A percentile compares a stretch with the other conserved stretches of the same genome.
Evolutionary conservation across 2,113 vertebrate species (phyloP).

Genomic region (Aptenodytes patagonicus): DNA sequence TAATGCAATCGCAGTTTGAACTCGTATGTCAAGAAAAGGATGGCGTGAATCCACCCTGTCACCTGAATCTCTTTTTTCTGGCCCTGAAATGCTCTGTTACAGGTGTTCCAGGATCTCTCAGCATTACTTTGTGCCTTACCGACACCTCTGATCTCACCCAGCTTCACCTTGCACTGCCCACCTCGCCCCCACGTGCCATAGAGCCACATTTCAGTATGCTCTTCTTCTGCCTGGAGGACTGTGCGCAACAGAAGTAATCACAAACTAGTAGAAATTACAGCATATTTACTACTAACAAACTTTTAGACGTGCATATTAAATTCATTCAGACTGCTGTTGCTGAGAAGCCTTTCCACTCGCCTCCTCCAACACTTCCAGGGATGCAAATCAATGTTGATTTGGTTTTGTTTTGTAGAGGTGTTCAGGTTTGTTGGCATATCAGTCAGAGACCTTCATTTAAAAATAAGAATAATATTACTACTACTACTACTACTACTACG

Average conservation of each 20-base stretch:
- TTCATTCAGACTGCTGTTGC: not conserved
- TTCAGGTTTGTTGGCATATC: not conserved
- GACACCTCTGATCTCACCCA: not conserved
- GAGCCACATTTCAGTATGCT: not conserved
- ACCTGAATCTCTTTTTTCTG: not conserved
- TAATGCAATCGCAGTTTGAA: not conserved
- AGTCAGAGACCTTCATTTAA: not conserved
- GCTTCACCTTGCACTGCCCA: not conserved
- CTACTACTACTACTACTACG: no score
- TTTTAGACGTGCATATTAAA: not conserved
- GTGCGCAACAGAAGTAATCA: not conserved
- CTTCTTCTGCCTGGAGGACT: not conserved
- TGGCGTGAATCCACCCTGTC: not conserved
- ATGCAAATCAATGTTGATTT: not conserved
- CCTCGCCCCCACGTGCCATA: accelerated
- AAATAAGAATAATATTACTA: not conserved
- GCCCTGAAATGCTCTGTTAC: not conserved
- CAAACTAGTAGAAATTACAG: not conserved
- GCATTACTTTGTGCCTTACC: not conserved
- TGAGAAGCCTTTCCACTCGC: not conserved
- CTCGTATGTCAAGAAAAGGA: not conserved
- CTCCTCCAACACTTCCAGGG: not conserved
- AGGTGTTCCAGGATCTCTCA: not conserved
- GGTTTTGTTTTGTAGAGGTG: not conserved
- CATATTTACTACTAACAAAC: not conserved